Base-by-base conservation (phyloP, 2,113 vertebrate genomes). In the Gymnocephalus cernua region DNA sequence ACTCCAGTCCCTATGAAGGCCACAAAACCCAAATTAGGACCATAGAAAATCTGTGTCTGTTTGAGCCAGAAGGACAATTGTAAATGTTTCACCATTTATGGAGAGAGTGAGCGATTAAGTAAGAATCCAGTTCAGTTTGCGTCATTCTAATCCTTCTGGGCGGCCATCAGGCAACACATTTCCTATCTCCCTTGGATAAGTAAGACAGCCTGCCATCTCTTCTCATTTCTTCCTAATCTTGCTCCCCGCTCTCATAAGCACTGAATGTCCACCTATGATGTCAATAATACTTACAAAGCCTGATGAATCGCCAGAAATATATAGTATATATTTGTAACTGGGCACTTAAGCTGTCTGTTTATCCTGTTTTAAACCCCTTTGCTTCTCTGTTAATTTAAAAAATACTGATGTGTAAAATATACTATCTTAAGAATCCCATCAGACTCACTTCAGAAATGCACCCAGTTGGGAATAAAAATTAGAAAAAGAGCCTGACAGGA, bases 401-500 rank as follows among this genome's bases (percentile, higher is more conserved):
- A 68, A 1, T 70, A 29, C 59, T 41, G 18, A 6, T 29, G 35
- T 71, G 45, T 27, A 21, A 32, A 51, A 13, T 10, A 27, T 5
- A 1, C 23, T 41, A 15, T 66, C 15, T 88, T 18, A 50, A 82
- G 64, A 80, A 80, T 87, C 61, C 21, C 12, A 58, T 77, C 77
- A 59, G 53, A 25, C 48, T 18, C 23, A 8, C 56, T 51, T 64
- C n/a, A 48, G 69, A 83, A 32, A 53, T 72, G 25, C 66, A 65
- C 63, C 74, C 71, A 38, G 35, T 70, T 58, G 53, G 74, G 78
- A 87, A 90, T 89, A 76, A 66, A 85, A 91, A 70, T 65, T 1
- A 56, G 76, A 77, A 88, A 91, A 87, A 19, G 65, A 79, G 79
- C 16, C 77, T 73, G 91, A 92, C 84, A 82, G 91, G 84, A 91